phyloP scores from a whole-genome alignment of 2,113 vertebrate genomes.

The Calidris pygmaea region DNA sequence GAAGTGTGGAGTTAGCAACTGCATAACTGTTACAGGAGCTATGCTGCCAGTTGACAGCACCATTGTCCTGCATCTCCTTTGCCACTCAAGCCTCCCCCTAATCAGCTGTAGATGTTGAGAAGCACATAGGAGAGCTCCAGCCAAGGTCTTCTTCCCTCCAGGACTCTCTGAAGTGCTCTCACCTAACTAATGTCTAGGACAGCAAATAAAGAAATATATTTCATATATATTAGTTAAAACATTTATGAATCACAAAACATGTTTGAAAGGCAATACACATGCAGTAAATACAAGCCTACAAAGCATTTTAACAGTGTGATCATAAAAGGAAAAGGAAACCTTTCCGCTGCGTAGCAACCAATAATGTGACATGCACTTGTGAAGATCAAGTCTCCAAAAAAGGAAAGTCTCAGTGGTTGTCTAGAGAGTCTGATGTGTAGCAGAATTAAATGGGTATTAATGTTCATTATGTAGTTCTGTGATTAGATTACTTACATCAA shows the following conservation, averaged over 20 bases:
- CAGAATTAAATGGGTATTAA: slow-evolving; percentile 35
- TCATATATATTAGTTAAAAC: background rate
- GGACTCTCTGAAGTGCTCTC: background rate
- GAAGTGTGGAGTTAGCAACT: background rate
- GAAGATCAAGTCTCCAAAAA: background rate
- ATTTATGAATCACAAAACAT: background rate
- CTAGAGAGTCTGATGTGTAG: background rate
- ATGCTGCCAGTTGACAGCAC: background rate
- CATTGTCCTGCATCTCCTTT: background rate
- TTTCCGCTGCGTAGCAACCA: background rate
- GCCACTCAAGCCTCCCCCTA: background rate
- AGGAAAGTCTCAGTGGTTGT: background rate
- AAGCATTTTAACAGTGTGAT: background rate
- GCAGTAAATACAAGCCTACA: background rate
- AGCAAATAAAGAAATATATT: background rate
- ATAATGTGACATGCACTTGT: background rate
- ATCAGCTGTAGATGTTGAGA: background rate
- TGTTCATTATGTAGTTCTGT: background rate
- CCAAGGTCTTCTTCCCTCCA: background rate
- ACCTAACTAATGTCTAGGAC: background rate
- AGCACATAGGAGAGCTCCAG: background rate
- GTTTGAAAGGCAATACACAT: background rate
- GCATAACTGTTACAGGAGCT: background rate
- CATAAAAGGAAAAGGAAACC: background rate
- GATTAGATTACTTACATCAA: slow-evolving; percentile 86